Conservation (phyloP, 1,140 invertebrate genomes). For the Zaprionus davidi region DNA sequence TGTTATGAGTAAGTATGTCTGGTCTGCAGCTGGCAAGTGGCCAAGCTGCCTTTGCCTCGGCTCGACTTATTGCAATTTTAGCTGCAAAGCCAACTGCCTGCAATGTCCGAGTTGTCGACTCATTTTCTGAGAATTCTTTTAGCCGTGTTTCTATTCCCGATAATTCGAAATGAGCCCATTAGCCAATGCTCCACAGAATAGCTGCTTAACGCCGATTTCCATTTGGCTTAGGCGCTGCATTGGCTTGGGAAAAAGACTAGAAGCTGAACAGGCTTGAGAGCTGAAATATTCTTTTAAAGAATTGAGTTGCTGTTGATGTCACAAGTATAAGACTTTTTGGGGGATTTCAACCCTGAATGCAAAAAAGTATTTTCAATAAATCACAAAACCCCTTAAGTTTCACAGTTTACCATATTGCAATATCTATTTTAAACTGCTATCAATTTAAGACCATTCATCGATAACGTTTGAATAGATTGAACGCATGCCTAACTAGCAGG, state of each 20-base stretch:
- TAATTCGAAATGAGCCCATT: background rate
- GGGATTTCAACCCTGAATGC: too few species aligned
- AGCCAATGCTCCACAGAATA: background rate
- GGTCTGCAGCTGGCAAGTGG: slow-evolving; percentile 6
- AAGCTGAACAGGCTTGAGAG: background rate
- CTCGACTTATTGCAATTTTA: slow-evolving; percentile 25
- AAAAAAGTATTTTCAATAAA: too few species aligned
- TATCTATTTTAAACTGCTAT: too few species aligned
- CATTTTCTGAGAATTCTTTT: background rate
- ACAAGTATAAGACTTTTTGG: too few species aligned
- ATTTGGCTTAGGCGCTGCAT: background rate
- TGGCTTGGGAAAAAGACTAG: too few species aligned
- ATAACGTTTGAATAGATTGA: background rate
- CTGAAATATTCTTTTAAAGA: background rate
- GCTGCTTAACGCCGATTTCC: background rate
- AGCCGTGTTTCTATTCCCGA: background rate
- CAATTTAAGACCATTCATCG: background rate
- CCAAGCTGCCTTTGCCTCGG: slow-evolving; percentile 6
- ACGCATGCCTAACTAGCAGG: background rate
- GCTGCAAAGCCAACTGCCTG: slow-evolving; percentile 12
- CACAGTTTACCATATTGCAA: too few species aligned
- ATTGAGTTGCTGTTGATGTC: too few species aligned
- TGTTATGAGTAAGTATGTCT: background rate
- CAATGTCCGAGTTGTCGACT: background rate
- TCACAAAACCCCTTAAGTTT: too few species aligned